Evolutionary conservation across 2,888 invertebrate species (phyloP).

Genomic region (Harpalus rubripes): DNA sequence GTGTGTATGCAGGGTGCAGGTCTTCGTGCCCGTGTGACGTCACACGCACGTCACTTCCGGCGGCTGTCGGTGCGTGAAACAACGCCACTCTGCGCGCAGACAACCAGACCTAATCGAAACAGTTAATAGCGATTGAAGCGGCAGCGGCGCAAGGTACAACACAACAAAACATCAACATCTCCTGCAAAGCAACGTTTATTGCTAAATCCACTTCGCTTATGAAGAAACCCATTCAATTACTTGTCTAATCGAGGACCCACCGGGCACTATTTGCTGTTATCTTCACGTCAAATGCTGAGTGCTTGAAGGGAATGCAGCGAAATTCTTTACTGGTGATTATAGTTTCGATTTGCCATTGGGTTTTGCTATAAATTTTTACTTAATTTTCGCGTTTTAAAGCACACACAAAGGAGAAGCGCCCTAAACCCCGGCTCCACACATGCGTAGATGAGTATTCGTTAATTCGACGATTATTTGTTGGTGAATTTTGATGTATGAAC

Average conservation of each 20-base stretch:
- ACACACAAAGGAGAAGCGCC: no score
- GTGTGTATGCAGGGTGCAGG: conserved; percentile 46
- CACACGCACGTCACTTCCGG: conserved; percentile 64
- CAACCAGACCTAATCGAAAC: conserved; percentile 70
- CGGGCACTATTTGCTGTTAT: conserved; percentile 30
- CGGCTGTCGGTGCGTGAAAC: conserved; percentile 68
- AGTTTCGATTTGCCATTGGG: no score
- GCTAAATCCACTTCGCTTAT: conserved; percentile 68
- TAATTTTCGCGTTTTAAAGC: no score
- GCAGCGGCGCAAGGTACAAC: conserved; percentile 35
- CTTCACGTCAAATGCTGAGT: conserved; percentile 26
- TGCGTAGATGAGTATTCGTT: no score
- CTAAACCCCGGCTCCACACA: no score
- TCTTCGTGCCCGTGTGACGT: conserved; percentile 45
- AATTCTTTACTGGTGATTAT: background rate
- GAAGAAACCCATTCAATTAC: conserved; percentile 63
- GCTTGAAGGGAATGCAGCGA: background rate
- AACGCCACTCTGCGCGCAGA: conserved; percentile 68
- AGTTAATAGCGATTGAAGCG: conserved; percentile 67
- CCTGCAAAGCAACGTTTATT: conserved; percentile 66
- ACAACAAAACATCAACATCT: background rate
- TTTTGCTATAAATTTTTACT: no score
- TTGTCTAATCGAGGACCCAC: conserved; percentile 45
- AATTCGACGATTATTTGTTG: no score
- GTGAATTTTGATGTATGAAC: no score